Percentiles rank a stretch among this genome's conserved stretches.
phyloP scores from a whole-genome alignment of 2,113 vertebrate species.

The Cettia cetti region DNA sequence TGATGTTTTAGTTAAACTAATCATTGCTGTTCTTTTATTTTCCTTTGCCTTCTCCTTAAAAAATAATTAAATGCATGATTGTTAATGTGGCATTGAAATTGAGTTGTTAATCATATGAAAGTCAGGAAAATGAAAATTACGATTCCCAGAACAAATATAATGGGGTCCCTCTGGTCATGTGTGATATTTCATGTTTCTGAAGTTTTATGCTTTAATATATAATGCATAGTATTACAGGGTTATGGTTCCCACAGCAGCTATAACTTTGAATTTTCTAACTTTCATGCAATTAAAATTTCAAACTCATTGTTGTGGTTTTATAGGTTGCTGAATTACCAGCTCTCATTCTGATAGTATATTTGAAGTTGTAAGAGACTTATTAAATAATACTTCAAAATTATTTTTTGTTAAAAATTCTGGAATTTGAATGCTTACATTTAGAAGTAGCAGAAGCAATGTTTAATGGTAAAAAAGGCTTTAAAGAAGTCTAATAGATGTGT shows the following conservation, averaged over 20 bases:
- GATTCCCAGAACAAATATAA: constrained; percentile 42
- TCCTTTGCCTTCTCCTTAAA: constrained; percentile 11
- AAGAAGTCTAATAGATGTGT: neutral
- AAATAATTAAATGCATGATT: constrained; percentile 31
- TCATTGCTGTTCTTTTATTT: constrained; percentile 16
- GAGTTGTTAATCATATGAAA: constrained; percentile 29
- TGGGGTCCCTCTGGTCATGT: neutral
- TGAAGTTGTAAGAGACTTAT: neutral
- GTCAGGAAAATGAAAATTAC: constrained; percentile 30
- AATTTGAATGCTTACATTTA: neutral
- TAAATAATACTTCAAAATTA: neutral
- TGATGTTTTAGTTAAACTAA: constrained; percentile 32
- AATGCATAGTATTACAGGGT: neutral
- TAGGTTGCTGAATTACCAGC: neutral
- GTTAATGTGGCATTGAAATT: constrained; percentile 28
- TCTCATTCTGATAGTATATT: neutral
- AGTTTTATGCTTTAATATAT: constrained; percentile 41
- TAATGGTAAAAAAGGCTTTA: neutral
- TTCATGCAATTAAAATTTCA: constrained; percentile 36
- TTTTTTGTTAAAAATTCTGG: neutral
- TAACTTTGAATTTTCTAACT: constrained; percentile 41
- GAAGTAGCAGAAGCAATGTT: neutral
- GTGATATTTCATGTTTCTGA: constrained; percentile 37
- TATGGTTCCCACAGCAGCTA: constrained; percentile 11
- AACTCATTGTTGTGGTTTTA: neutral